These are phyloP conservation scores for Trachelus iudaicus DNA, from an alignment of 2,888 invertebrate genomes.

Conservation along the genomic window DNA sequence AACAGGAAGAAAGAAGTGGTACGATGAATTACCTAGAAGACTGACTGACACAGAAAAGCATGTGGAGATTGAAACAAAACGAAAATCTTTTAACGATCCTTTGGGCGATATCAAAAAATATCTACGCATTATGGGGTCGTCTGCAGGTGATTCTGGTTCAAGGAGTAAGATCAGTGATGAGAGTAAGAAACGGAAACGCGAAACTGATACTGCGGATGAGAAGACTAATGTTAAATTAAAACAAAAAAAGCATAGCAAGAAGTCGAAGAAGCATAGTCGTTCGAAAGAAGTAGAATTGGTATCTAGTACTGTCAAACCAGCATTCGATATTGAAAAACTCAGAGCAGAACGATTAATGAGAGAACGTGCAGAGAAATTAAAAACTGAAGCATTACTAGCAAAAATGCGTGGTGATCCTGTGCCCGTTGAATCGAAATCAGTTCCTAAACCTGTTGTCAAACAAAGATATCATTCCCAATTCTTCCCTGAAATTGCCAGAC, in stretches of 20 bases:
- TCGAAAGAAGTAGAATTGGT: slow-evolving; percentile 29
- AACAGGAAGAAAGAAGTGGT: slow-evolving; percentile 90
- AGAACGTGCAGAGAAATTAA: slow-evolving; percentile 82
- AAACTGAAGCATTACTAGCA: slow-evolving; percentile 78
- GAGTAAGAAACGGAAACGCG: slow-evolving; percentile 49
- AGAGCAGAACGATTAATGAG: slow-evolving; percentile 83
- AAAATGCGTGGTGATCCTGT: slow-evolving; percentile 71
- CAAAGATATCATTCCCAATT: slow-evolving; percentile 97
- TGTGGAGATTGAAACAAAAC: slow-evolving; percentile 75
- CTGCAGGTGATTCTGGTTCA: slow-evolving; percentile 21
- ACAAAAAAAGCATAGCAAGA: slow-evolving; percentile 51
- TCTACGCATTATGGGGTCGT: slow-evolving; percentile 55
- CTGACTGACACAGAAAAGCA: slow-evolving; percentile 66
- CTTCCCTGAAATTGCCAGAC: slow-evolving; percentile 90
- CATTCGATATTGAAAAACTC: slow-evolving; percentile 72
- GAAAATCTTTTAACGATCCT: slow-evolving; percentile 79
- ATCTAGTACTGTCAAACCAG: slow-evolving; percentile 17
- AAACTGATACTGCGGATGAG: slow-evolving; percentile 35
- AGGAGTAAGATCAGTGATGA: slow-evolving; percentile 28
- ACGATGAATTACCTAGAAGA: slow-evolving; percentile 78
- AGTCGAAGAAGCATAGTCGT: slow-evolving; percentile 48
- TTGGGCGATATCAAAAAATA: slow-evolving; percentile 76
- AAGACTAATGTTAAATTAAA: slow-evolving; percentile 36
- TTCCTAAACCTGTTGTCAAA: slow-evolving; percentile 65
- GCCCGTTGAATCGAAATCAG: slow-evolving; percentile 46